phyloP scores from a whole-genome alignment of 2,113 vertebrate species.

The Vicugna pacos region DNA sequence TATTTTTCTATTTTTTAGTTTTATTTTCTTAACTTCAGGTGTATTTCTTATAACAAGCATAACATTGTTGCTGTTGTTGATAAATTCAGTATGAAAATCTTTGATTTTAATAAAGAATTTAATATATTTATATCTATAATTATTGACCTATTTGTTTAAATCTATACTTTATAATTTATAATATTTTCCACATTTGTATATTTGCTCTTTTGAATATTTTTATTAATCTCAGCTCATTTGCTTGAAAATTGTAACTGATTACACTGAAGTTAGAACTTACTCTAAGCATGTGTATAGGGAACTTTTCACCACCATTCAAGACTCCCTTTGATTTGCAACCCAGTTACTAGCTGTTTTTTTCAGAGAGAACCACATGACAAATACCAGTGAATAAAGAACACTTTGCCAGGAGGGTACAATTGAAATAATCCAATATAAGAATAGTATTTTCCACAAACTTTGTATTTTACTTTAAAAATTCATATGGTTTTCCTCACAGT shows the following conservation, averaged over 20 bases:
- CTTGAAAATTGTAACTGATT: neutral
- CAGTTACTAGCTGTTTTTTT: neutral
- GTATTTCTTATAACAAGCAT: neutral
- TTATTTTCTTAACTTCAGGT: neutral
- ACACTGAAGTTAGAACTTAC: neutral
- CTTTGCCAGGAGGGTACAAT: neutral
- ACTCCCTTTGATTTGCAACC: neutral
- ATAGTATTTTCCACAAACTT: conserved; percentile 6
- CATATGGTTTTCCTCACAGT: neutral
- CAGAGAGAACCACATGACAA: neutral
- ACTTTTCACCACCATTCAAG: neutral
- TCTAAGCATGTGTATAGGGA: neutral
- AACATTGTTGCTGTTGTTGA: neutral
- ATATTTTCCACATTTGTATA: neutral
- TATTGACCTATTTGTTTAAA: neutral
- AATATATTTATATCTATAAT: neutral
- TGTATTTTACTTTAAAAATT: neutral
- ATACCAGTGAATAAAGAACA: neutral
- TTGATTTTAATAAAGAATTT: neutral
- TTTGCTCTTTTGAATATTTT: neutral
- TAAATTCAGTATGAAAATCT: conserved; percentile 21
- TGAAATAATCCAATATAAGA: neutral
- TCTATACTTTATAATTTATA: neutral
- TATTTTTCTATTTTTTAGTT: neutral
- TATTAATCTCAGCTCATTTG: neutral